Evolutionary conservation across 2,797 vertebrate genomes (phyloP).

Genomic region (Poecile montanus): DNA sequence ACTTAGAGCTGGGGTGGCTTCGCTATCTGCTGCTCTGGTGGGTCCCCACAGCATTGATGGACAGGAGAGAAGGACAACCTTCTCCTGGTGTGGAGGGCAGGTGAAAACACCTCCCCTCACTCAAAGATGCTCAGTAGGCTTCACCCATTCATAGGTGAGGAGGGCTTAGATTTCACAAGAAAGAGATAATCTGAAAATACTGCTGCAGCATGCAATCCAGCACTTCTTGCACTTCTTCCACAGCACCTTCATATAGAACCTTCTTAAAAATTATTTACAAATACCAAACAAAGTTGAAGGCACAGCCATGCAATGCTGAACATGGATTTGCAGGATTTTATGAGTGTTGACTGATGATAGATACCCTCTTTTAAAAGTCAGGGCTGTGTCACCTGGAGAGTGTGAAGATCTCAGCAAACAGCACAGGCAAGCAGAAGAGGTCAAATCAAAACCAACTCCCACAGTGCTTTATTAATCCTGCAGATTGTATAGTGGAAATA

Average conservation of each 20-base stretch:
- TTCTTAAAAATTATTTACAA: neutral
- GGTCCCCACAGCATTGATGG: rapidly evolving
- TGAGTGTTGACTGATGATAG: neutral
- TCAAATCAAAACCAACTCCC: neutral
- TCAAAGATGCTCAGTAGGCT: neutral
- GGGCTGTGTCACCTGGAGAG: neutral
- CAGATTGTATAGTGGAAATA: neutral
- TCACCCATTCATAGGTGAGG: rapidly evolving
- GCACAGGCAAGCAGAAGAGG: neutral
- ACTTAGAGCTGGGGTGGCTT: rapidly evolving
- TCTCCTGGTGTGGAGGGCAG: neutral
- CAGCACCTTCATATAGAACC: neutral
- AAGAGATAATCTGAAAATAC: neutral
- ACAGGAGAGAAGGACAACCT: neutral
- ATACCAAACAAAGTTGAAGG: neutral
- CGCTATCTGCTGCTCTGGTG: rapidly evolving
- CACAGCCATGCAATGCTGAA: neutral
- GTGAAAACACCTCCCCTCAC: neutral
- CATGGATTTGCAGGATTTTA: neutral
- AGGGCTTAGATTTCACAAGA: neutral
- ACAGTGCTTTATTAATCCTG: neutral
- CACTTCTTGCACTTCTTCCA: neutral
- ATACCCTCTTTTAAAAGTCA: neutral
- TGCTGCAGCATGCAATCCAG: rapidly evolving
- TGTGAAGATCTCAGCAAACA: neutral